Base-by-base conservation (phyloP, 2,888 invertebrate genomes). In the Spatulosminthurus flaviceps region DNA sequence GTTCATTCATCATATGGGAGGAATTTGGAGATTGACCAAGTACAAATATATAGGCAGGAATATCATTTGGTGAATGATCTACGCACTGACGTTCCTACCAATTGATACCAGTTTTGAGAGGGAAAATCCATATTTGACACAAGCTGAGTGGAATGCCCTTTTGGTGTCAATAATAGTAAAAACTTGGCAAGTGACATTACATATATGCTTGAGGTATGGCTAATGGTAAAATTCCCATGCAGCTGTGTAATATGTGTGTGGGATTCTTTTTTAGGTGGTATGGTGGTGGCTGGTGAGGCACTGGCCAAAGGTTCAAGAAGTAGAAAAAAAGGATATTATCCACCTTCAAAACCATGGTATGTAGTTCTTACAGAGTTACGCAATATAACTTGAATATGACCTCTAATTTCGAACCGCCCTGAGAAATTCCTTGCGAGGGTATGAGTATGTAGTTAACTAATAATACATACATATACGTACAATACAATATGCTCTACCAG, bases 161-260 rank as follows among this genome's bases (percentile, higher is more conserved):
- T 51, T 51, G 51, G 1, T 51, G 51, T 51, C 51, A 51, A 51
- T 19, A n/a, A n/a, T n/a, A n/a, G n/a, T n/a, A 51, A 51, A 51
- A 51, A 51, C 51, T 51, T 51, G 51, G 51, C 51, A 51, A 51
- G 19, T 51, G 16, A 51, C 51, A 51, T 2, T 51, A 13, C 7
- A 41, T 41, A 41, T 7, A 13, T 19, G 16, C 19, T 51, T 5
- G 4, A 51, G 51, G 16, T 19, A 51, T 4, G 34, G 34, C 4
- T 7, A 34, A 34, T n/a, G n/a, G n/a, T n/a, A n/a, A n/a, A n/a
- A n/a, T n/a, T n/a, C n/a, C n/a, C n/a, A n/a, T n/a, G n/a, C 41
- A 41, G 41, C 41, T 41, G 9, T 41, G 7, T 41, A 51, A 51
- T 51, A 13, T 51, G 1, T 51, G 51, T 51, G 51, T 51, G 51